A percentile compares a stretch with the other conserved stretches of the same genome.
Conservation (phyloP, 2,888 invertebrate species). For the Lissonota sp. region DNA sequence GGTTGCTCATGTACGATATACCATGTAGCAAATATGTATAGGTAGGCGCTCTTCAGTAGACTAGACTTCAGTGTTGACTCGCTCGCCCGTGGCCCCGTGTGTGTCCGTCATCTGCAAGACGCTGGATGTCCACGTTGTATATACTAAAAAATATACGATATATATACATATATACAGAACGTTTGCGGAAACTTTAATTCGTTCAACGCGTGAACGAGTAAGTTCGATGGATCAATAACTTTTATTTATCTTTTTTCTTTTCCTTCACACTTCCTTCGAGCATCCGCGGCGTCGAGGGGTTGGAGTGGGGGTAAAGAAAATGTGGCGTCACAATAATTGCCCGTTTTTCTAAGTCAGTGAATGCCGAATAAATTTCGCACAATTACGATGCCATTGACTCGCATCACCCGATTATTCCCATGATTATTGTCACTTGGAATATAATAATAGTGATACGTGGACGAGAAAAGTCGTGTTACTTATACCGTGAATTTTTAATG, state of each 20-base stretch:
- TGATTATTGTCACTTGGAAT: conserved; percentile 2
- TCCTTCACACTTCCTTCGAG: neutral
- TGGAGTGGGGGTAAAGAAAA: too few species aligned
- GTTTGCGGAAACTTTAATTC: conserved; percentile 29
- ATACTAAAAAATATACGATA: neutral
- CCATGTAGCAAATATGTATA: too few species aligned
- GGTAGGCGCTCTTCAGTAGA: neutral
- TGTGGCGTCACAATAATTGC: neutral
- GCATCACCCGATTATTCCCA: neutral
- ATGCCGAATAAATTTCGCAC: neutral
- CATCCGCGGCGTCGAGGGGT: too few species aligned
- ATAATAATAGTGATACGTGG: neutral
- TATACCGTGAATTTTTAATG: conserved; percentile 4
- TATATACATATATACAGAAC: too few species aligned
- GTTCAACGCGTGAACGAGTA: conserved; percentile 51
- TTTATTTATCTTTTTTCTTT: conserved; percentile 3
- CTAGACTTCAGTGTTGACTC: conserved; percentile 47
- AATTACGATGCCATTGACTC: neutral
- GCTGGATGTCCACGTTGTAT: conserved; percentile 12
- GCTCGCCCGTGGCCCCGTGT: conserved; percentile 40
- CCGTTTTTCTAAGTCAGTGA: neutral
- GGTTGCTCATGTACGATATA: neutral
- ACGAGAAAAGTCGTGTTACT: neutral
- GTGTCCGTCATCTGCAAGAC: conserved; percentile 28
- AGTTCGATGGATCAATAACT: conserved; percentile 48